Base-by-base conservation (phyloP, 2,113 vertebrate species). In the Carettochelys insculpta region DNA sequence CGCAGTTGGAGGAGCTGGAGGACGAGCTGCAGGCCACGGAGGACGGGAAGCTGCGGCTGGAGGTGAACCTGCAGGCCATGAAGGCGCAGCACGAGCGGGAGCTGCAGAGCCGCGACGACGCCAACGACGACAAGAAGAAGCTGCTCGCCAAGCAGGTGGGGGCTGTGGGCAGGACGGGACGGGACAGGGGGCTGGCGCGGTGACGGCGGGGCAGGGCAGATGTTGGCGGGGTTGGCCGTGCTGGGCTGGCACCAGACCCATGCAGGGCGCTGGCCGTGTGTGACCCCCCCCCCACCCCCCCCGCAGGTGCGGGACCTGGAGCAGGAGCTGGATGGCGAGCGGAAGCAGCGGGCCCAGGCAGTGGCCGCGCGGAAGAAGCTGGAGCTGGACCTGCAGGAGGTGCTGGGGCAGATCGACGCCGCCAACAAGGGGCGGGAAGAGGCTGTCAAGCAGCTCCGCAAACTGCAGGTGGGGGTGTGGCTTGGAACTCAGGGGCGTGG, bases 371-470 rank as follows among this genome's bases (percentile, higher is more conserved):
- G 98, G 93, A 99, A 99, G 96, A 98, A 98, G 94, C 95, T 99
- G 92, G 99, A 99, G 89, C 97, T 97, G 0, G 98, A 99, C 82
- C 98, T 99, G 83, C 98, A 99, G 94, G 98, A 99, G 38, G 87
- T 98, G 6, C 98, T 98, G 95, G 95, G 97, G 5, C 98, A 99
- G 92, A 96, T 97, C 51, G 97, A 98, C 17, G 75, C 97, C 0
- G 94, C 97, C 2, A 98, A 83, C 88, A 98, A 98, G 43, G 98
- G 98, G 52, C 98, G 98, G 90, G 99, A 99, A 52, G 99, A 99
- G 83, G 98, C 98, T 0, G 87, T 98, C 58, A 98, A 98, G 93
- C 99, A 99, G 95, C 97, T 98, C 2, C 97, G 98, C 3, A 98
- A 98, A 88, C 97, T 98, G 84, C 99, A 99, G 98, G 99, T 99